Conservation (phyloP, 2,888 invertebrate genomes). For the Aporophyla lueneburgensis region DNA sequence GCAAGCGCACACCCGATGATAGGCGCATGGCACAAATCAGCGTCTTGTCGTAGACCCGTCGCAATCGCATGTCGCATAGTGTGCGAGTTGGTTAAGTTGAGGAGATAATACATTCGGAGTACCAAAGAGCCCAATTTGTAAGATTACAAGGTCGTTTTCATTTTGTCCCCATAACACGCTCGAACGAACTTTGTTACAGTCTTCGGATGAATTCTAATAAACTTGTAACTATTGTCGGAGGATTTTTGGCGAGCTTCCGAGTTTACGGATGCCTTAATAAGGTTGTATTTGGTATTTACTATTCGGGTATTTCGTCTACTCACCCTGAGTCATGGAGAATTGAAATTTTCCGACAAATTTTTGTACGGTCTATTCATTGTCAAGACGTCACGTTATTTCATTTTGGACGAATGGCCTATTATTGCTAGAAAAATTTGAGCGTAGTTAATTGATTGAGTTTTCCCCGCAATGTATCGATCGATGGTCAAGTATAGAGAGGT, state of each 20-base stretch:
- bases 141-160: constrained; percentile 70
- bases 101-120: constrained; percentile 69
- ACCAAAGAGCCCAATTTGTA: constrained; percentile 67
- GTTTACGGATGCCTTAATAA: constrained; percentile 51
- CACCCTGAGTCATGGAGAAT: background rate
- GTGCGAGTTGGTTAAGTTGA: constrained; percentile 40
- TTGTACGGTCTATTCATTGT: background rate
- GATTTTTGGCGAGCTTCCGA: constrained; percentile 41
- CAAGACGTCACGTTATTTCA: background rate
- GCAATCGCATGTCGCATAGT: background rate
- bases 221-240: constrained; percentile 57
- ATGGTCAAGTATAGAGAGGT: no score
- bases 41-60: background rate
- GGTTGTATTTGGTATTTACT: constrained; percentile 28
- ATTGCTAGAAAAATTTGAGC: background rate
- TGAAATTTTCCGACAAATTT: constrained; percentile 5
- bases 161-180: constrained; percentile 67
- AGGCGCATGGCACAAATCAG: background rate
- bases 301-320: constrained; percentile 12
- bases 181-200: constrained; percentile 48
- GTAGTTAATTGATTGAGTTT: background rate
- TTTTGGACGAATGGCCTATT: background rate
- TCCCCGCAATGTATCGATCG: no score
- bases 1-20: background rate
- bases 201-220: constrained; percentile 56